Conservation (phyloP, 2,888 invertebrate species). For the Netelia melanura region DNA sequence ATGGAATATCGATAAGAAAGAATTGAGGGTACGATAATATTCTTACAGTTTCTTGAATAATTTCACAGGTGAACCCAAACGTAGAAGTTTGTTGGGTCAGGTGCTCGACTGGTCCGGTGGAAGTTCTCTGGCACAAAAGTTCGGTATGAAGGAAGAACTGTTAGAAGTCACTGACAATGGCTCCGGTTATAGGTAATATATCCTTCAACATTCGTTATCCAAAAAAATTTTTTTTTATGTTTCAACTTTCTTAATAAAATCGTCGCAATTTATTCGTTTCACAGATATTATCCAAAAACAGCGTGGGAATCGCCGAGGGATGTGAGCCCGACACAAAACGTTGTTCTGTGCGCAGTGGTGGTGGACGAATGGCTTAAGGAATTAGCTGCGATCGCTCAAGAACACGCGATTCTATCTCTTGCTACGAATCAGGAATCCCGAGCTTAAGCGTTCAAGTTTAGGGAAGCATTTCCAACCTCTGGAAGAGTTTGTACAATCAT, state of each 20-base stretch:
- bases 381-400: conserved; percentile 96
- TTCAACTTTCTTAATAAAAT: conserved; percentile 9
- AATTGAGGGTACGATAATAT: not conserved
- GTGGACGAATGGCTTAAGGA: conserved; percentile 98
- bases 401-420: conserved; percentile 92
- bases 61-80: conserved; percentile 88
- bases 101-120: conserved; percentile 90
- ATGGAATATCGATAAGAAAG: not conserved
- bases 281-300: conserved; percentile 76
- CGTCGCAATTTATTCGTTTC: not conserved
- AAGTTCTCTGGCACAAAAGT: conserved; percentile 73
- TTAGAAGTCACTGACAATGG: conserved; percentile 76
- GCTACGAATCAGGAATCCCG: conserved; percentile 76
- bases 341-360: conserved; percentile 93
- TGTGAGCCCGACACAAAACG: conserved; percentile 86
- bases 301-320: conserved; percentile 81
- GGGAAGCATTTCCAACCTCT: not conserved
- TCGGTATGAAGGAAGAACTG: conserved; percentile 78
- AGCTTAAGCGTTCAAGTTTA: conserved; percentile 33
- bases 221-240: not conserved
- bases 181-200: conserved; percentile 76
- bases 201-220: not conserved
- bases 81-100: conserved; percentile 91
- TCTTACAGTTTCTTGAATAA: conserved; percentile 5
- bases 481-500: conserved; percentile 15